Evolutionary conservation across 2,888 invertebrate species (phyloP), one percentile per base, ranked within the genome.

Genomic region (Pomacea canaliculata): DNA sequence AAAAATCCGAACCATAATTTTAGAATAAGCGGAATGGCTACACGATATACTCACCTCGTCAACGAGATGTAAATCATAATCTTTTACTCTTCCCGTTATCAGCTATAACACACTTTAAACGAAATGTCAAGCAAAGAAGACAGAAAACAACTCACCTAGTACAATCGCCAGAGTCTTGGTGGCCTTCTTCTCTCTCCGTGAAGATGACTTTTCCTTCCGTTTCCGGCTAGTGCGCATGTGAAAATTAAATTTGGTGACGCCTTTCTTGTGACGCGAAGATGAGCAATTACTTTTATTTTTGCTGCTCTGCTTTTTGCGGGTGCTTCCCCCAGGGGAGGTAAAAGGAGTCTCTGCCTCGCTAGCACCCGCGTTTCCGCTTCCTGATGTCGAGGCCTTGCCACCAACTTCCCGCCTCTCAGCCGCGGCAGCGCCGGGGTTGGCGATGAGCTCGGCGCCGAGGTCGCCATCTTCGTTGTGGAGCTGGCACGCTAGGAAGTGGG

Each of bases 111-210:
- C 37, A 37, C 0, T 37, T 23, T 5, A 37, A 37, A 0, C 37
- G 37, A 37, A 37, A 37, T 37, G 37, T 37, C 37, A 37, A 37
- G 37, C 37, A 37, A 37, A 37, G 37, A 37, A 37, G 37, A 37
- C 37, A 37, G 37, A 37, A 37, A 5, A 37, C 4, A 18, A 91
- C 94, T 94, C 92, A 99, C 99, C 98, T 91, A 99, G 93, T 83
- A 99, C 99, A 91, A 99, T 98, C 77, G 98, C 99, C 83, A 99
- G 92, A 13, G 99, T 99, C 93, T 99, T 99, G 13, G 99, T 99
- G 59, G 99, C 99, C 91, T 99, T 98, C 79, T 97, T 94, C 90
- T 99, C 99, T 76, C 87, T 78, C 68, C 85, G 87, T 69, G 91
- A 87, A 18, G 89, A 88, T 9, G 86, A 85, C 59, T 85, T 85